Evolutionary conservation across 2,113 vertebrate genomes (phyloP).

Genomic region (Elanus axillaris): DNA sequence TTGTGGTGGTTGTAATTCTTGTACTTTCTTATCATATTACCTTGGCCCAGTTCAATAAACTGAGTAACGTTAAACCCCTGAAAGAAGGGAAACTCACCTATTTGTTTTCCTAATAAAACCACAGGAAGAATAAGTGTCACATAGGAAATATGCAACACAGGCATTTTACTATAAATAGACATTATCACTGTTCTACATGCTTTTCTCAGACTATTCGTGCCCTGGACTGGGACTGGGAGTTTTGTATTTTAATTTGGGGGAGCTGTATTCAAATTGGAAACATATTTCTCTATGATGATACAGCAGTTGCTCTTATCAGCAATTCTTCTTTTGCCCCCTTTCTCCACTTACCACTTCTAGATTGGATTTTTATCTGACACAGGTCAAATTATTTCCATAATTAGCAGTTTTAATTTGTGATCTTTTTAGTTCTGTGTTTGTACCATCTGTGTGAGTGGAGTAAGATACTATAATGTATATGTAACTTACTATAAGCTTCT

Average conservation of each 20-base stretch:
- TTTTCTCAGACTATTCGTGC: neutral
- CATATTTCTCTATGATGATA: neutral
- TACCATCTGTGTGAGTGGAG: neutral
- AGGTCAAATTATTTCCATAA: neutral
- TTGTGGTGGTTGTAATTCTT: neutral
- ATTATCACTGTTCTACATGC: neutral
- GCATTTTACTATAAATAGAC: neutral
- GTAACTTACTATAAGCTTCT: neutral
- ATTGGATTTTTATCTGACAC: neutral
- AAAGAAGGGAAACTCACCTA: neutral
- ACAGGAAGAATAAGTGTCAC: neutral
- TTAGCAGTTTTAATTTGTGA: neutral
- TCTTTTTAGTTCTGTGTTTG: neutral
- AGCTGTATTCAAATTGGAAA: neutral
- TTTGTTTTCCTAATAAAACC: neutral
- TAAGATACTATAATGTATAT: neutral
- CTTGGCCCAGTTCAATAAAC: neutral
- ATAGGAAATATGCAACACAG: neutral
- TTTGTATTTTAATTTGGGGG: neutral
- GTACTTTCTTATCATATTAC: neutral
- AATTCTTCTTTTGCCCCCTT: neutral
- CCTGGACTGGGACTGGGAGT: neutral
- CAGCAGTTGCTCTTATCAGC: neutral
- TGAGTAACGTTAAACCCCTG: neutral
- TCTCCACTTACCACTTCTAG: neutral